A percentile compares a stretch with the other conserved stretches of the same genome.
phyloP scores from a whole-genome alignment of 2,888 invertebrate genomes.

The Cistogaster globosa region DNA sequence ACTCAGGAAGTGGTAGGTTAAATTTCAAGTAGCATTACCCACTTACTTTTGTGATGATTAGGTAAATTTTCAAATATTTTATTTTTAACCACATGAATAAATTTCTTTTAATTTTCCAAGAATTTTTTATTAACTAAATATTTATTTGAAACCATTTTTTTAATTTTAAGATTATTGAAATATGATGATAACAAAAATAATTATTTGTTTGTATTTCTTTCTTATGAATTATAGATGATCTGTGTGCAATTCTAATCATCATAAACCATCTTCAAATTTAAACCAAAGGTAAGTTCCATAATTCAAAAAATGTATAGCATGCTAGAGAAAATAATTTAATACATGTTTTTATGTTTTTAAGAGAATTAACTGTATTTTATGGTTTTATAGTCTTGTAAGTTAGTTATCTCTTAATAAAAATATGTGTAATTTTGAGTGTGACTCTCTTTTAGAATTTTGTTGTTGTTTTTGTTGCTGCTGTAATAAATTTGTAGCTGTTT shows the following conservation, averaged over 20 bases:
- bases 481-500: constrained; percentile 46
- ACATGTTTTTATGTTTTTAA: not conserved
- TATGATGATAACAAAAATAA: constrained; percentile 29
- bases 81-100: not conserved
- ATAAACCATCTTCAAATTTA: constrained; percentile 37
- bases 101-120: not conserved
- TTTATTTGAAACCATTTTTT: constrained; percentile 19
- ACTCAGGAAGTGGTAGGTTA: not conserved
- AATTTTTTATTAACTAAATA: not conserved
- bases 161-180: constrained; percentile 25
- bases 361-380: not conserved
- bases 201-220: constrained; percentile 28
- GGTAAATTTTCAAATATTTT: not conserved
- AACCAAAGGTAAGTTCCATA: constrained; percentile 48
- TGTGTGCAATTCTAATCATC: constrained; percentile 48
- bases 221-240: constrained; percentile 61
- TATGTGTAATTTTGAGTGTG: not conserved
- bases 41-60: not conserved
- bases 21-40: not conserved
- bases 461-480: constrained; percentile 1
- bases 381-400: not conserved
- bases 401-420: not conserved
- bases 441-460: not conserved
- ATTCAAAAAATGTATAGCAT: constrained; percentile 51
- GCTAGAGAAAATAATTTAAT: constrained; percentile 25